Conservation (phyloP, 2,888 invertebrate species). For the Rotaria socialis region DNA sequence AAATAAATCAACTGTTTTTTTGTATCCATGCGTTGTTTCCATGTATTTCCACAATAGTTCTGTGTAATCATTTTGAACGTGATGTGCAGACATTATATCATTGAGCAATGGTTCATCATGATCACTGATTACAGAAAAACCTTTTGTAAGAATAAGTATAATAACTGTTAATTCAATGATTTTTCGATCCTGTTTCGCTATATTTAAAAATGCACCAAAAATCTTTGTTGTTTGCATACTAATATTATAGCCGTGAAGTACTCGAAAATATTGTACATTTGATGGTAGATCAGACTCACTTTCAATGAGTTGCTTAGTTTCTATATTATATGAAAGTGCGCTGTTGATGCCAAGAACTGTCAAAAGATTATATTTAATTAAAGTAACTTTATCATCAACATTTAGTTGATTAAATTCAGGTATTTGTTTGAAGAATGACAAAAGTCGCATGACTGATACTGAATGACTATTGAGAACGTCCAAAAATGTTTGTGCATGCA, state of each 20-base stretch:
- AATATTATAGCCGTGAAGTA: not conserved
- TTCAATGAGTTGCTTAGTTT: not conserved
- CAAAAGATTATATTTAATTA: not conserved
- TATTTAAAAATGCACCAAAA: not conserved
- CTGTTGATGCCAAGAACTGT: not conserved
- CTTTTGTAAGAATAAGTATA: not conserved
- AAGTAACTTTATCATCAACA: not conserved
- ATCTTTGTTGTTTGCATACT: not conserved
- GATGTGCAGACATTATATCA: not conserved
- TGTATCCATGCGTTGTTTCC: not conserved
- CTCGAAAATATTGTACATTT: not conserved
- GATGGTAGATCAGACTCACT: not conserved
- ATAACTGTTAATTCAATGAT: not conserved
- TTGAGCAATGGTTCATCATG: not conserved
- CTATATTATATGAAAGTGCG: not conserved
- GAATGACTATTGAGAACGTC: not conserved
- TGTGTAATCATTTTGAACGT: not conserved
- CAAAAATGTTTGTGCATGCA: not conserved
- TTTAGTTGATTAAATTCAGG: not conserved
- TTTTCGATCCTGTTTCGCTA: not conserved
- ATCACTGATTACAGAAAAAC: not conserved
- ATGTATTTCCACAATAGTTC: slow-evolving; percentile 11
- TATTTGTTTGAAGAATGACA: not conserved
- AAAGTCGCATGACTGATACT: not conserved
- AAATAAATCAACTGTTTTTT: not conserved